These are phyloP conservation scores for Apis florea DNA, from an alignment of 1,140 invertebrate species.

Conservation along the genomic window DNA sequence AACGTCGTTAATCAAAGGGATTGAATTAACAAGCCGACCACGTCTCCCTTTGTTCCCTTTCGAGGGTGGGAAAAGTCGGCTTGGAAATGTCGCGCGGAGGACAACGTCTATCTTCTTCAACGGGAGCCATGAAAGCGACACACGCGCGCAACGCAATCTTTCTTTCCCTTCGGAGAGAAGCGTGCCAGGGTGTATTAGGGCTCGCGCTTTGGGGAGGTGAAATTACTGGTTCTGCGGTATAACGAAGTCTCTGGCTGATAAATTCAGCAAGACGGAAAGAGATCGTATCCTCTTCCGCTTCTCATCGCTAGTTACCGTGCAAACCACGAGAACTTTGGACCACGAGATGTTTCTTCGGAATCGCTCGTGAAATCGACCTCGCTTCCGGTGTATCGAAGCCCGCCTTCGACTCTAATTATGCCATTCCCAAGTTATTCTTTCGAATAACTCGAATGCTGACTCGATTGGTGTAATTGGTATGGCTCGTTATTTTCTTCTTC, in stretches of 20 bases:
- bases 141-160: not conserved
- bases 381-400: constrained; percentile 55
- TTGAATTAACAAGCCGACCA: constrained; percentile 16
- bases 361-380: constrained; percentile 60
- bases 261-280: constrained; percentile 54
- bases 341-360: constrained; percentile 32
- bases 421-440: constrained; percentile 56
- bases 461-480: constrained; percentile 38
- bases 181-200: not conserved
- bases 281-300: constrained; percentile 23
- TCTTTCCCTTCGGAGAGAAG: not conserved
- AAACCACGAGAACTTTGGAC: constrained; percentile 41
- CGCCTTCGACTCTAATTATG: constrained; percentile 64
- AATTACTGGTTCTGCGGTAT: constrained; percentile 42
- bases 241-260: constrained; percentile 63
- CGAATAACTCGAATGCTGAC: constrained; percentile 56
- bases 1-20: constrained; percentile 38
- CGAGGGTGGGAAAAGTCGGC: not conserved
- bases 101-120: not conserved
- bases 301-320: constrained; percentile 29
- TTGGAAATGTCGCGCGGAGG: too few relatives aligned
- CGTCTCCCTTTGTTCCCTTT: constrained; percentile 1
- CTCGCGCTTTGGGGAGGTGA: constrained; percentile 21
- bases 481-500: constrained; percentile 32
- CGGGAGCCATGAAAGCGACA: not conserved